These are phyloP conservation scores for Drosophila lowei DNA, from an alignment of 1,140 invertebrate genomes.

Conservation along the genomic window DNA sequence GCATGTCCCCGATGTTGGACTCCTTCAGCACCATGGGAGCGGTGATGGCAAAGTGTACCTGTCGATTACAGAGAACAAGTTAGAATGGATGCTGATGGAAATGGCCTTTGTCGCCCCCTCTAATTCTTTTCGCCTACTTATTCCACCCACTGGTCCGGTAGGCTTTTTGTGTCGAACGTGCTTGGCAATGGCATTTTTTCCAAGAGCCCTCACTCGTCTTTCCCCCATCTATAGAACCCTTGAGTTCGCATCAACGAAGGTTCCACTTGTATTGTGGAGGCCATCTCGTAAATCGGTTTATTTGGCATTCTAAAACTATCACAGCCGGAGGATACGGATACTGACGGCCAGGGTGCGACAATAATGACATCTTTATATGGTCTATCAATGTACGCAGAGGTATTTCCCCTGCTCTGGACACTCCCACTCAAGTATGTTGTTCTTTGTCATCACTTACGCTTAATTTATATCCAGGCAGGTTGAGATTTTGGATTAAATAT, in stretches of 20 bases:
- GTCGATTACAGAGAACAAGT: constrained; percentile 35
- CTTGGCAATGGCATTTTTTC: constrained; percentile 24
- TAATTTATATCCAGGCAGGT: too few relatives aligned
- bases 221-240: constrained; percentile 16
- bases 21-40: constrained; percentile 55
- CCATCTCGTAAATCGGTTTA: constrained; percentile 20
- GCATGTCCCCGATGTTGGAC: constrained; percentile 43
- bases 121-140: neutral
- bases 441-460: too few relatives aligned
- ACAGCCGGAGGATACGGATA: neutral
- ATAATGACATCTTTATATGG: too few relatives aligned
- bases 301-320: constrained; percentile 5
- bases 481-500: too few relatives aligned
- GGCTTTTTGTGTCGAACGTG: constrained; percentile 40
- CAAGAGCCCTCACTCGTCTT: constrained; percentile 16
- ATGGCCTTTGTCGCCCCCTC: constrained; percentile 4
- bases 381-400: too few relatives aligned
- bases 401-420: too few relatives aligned
- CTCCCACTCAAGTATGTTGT: too few relatives aligned
- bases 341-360: too few relatives aligned
- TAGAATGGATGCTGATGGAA: constrained; percentile 19
- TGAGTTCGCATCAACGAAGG: constrained; percentile 34
- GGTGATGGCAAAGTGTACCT: constrained; percentile 78
- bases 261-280: constrained; percentile 33
- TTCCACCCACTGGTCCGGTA: neutral